phyloP scores from a whole-genome alignment of 2,888 invertebrate genomes.

The Cheilosia vernalis region DNA sequence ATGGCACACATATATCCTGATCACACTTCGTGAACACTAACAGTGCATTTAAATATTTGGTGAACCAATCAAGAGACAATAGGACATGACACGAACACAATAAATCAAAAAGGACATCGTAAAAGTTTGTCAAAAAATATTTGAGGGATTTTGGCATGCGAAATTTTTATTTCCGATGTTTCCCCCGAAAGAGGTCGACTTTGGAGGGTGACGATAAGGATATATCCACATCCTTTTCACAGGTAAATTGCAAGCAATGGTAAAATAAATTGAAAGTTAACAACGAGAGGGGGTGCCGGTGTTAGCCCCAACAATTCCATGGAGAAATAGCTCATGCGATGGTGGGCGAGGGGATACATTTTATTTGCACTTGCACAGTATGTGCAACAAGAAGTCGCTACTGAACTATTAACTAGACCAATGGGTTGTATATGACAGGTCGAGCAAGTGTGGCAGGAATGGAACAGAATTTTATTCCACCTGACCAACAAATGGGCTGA shows the following conservation, averaged over 20 bases:
- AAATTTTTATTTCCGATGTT: slow-evolving; percentile 30
- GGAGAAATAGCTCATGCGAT: slow-evolving; percentile 48
- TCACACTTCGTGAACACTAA: slow-evolving; percentile 64
- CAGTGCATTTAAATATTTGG: slow-evolving; percentile 70
- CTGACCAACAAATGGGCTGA: too few relatives aligned
- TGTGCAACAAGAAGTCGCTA: background rate
- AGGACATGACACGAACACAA: slow-evolving; percentile 56
- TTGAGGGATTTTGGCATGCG: slow-evolving; percentile 46
- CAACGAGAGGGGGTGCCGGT: slow-evolving; percentile 24
- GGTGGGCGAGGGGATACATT: background rate
- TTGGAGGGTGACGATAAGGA: slow-evolving; percentile 45
- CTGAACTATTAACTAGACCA: background rate
- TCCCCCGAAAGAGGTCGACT: slow-evolving; percentile 8
- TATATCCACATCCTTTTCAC: slow-evolving; percentile 29
- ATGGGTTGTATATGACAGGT: too few relatives aligned
- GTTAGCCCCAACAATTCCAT: slow-evolving; percentile 31
- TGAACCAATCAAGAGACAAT: slow-evolving; percentile 69
- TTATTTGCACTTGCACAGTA: background rate
- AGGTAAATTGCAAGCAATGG: slow-evolving; percentile 54
- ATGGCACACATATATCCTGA: slow-evolving; percentile 45
- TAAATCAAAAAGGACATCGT: slow-evolving; percentile 34
- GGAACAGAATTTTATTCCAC: too few relatives aligned
- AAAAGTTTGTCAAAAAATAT: slow-evolving; percentile 58
- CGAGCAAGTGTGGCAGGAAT: too few relatives aligned
- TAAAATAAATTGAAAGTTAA: slow-evolving; percentile 58